phyloP scores from a whole-genome alignment of 2,113 vertebrate species.

The Nasalis larvatus region DNA sequence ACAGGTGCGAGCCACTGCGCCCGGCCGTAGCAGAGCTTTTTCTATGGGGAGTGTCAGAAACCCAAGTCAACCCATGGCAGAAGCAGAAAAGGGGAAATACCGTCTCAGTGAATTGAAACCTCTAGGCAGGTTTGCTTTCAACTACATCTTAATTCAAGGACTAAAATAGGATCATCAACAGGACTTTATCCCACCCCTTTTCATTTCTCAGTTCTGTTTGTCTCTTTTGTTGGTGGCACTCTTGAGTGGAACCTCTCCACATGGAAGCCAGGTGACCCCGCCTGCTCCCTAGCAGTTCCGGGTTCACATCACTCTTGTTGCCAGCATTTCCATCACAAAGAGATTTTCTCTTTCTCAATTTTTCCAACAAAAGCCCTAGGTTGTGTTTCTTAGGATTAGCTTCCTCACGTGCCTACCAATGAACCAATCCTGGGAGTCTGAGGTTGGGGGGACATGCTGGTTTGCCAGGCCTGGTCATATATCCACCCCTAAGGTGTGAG shows the following conservation, averaged over 20 bases:
- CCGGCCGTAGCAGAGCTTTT: neutral
- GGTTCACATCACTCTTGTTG: neutral
- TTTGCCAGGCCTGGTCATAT: neutral
- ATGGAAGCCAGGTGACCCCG: neutral
- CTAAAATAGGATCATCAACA: neutral
- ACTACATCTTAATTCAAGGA: neutral
- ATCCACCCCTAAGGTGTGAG: no score
- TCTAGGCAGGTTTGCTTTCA: neutral
- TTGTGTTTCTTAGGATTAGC: neutral
- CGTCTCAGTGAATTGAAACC: neutral
- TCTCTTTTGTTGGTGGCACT: neutral
- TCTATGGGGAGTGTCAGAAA: neutral
- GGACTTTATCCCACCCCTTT: no score
- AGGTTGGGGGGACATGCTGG: neutral
- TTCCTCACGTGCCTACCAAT: neutral
- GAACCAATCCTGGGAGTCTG: neutral
- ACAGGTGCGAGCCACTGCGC: rapidly evolving
- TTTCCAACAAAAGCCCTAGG: neutral
- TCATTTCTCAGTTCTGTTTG: neutral
- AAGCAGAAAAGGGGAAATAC: neutral
- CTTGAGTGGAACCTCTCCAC: neutral
- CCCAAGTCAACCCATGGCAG: neutral
- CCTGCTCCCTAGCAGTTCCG: neutral
- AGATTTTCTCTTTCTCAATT: neutral
- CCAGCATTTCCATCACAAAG: neutral